Evolutionary conservation across 2,888 invertebrate species (phyloP), one percentile per base, ranked within the genome.

Genomic region (Lasius platythorax): DNA sequence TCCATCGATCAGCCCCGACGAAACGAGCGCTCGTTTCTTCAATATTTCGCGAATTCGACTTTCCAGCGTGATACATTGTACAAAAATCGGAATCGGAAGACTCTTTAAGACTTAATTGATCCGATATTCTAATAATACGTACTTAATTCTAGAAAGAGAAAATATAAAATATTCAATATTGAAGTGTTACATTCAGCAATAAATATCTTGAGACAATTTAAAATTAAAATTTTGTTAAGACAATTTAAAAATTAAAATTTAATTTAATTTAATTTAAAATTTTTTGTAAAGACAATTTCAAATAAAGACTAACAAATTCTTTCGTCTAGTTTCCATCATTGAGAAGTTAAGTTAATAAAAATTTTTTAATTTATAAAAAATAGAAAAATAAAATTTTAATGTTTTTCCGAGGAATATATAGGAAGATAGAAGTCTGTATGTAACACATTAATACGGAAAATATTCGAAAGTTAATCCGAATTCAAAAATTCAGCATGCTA

Each of bases 1-100:
- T 91, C 91, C 88, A 92, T 91, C 91, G 91, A 92, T 92, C 89
- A 88, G 85, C 18, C 53, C 40, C 58, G 28, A 78, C 66, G 76
- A 74, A 84, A 89, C 85, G 84, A 89, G 83, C 79, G 79, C 79
- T 82, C 83, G 74, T 63, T 53, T 63, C 61, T 46, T 61, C 85
- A 66, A 72, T 46, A 63, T 72, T 37, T 72, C 61, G 72, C 61
- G n/a, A 28, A 37, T 50, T 50, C 50, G 33, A 11, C 15, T 72
- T 50, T 50, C 72, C 23, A 12, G n/a, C 46, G 37, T 61, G 61
- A 79, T 8, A 46, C 46, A 50, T 18, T 61, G 61, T 8, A 18
- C 46, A 72, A 37, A 70, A 61, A 61, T 79, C 58, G 15, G 15
- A 68, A 30, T 78, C 30, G n/a, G 0, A 58, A 58, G 70, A 56